Conservation (phyloP, 2,888 invertebrate species). For the Xanthia togata region DNA sequence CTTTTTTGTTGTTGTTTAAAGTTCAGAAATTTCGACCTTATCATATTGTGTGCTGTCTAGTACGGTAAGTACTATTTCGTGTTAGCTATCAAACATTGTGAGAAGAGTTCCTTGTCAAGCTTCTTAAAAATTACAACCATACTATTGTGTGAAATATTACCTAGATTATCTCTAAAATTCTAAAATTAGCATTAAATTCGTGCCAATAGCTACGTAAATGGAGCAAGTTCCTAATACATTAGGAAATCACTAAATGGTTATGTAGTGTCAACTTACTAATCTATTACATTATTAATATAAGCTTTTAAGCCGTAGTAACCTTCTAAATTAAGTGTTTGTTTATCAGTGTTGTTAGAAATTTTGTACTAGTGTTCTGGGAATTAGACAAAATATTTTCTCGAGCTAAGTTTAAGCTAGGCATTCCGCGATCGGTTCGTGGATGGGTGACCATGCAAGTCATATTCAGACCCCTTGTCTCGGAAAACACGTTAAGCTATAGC, state of each 20-base stretch:
- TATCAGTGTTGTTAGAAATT: background rate
- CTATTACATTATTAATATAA: constrained; percentile 28
- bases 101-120: background rate
- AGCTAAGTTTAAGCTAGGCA: background rate
- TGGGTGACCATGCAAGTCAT: background rate
- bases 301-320: constrained; percentile 43
- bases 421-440: background rate
- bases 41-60: background rate
- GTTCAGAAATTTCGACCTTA: too few species aligned
- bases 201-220: constrained; percentile 5
- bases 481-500: background rate
- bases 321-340: constrained; percentile 27
- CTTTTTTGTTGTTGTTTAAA: background rate
- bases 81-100: background rate
- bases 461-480: background rate
- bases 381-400: background rate
- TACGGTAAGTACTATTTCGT: background rate
- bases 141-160: background rate
- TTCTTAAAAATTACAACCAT: background rate
- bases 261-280: constrained; percentile 39
- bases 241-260: constrained; percentile 24
- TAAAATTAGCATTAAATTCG: background rate
- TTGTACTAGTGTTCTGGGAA: background rate
- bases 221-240: constrained; percentile 15
- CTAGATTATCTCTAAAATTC: background rate